Evolutionary conservation across 2,113 vertebrate species (phyloP), one percentile per base, ranked within the genome.

Genomic region (Progne subis): DNA sequence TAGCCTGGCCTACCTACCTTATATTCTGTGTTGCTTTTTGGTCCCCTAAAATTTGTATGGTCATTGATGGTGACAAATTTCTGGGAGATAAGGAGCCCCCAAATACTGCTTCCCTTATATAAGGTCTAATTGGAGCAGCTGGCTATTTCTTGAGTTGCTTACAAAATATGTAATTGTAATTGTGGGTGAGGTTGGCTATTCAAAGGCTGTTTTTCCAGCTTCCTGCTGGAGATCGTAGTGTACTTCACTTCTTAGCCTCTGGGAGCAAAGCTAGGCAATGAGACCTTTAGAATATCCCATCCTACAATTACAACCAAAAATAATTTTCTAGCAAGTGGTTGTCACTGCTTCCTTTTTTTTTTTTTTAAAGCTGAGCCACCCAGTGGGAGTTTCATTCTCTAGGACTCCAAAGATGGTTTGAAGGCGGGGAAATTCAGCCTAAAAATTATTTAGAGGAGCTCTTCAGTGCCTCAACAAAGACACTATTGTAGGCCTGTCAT

Each of bases 211-310:
- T 50, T 71, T 81, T 12, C 18, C 84, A 60, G 20, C 61, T 39
- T 93, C 34, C 43, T 84, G 26, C 24, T 23, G 4, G 59, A 90
- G 78, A 47, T 59, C 49, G 13, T 7, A 77, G 44, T 11, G 3
- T 80, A 39, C 3, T 68, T 65, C 23, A 57, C 6, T 46, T 90
- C 18, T 15, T 49, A 88, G 18, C 28, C 23, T 32, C 26, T 75
- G 60, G 60, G 44, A 86, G 24, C 24, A 68, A 85, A 86, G 32
- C 60, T 67, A 74, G 43, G 18, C 82, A 75, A 21, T 44, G n/a
- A 82, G 44, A 79, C 31, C 57, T 92, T 79, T 85, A 86, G 74
- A 82, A 86, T 89, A 76, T 82, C n/a, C n/a, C 29, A 85, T 61
- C 26, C 57, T 87, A 65, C 12, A 68, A 75, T 81, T 95, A 75